Evolutionary conservation across 1,140 invertebrate genomes (phyloP).

Genomic region (Drosophila serrata): DNA sequence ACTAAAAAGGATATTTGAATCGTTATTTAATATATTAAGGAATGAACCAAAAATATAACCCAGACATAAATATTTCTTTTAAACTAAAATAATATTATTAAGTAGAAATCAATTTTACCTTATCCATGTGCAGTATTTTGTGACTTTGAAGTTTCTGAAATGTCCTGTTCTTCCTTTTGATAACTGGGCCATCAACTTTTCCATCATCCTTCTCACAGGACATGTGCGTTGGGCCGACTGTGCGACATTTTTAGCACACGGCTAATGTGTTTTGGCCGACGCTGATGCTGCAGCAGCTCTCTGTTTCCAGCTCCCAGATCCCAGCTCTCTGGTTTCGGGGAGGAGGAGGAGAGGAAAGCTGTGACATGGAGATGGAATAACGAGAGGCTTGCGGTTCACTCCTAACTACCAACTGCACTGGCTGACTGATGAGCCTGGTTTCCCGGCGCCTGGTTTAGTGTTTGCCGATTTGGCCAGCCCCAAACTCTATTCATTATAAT

Average conservation of each 20-base stretch:
- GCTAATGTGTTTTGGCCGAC: slow-evolving; percentile 70
- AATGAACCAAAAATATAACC: rapidly evolving
- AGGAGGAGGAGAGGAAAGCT: slow-evolving; percentile 11
- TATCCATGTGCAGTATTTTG: too few relatives aligned
- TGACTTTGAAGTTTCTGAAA: too few relatives aligned
- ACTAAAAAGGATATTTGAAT: background rate
- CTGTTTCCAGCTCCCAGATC: slow-evolving; percentile 16
- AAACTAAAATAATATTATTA: rapidly evolving
- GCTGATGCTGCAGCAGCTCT: slow-evolving; percentile 32
- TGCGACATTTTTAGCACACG: slow-evolving; percentile 72
- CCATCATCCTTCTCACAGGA: slow-evolving; percentile 5
- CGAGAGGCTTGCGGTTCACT: slow-evolving; percentile 23
- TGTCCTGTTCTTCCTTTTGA: too few relatives aligned
- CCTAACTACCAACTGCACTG: slow-evolving; percentile 21
- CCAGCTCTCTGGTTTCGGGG: slow-evolving; percentile 12
- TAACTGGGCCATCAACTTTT: background rate
- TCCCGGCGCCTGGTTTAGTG: slow-evolving; percentile 18
- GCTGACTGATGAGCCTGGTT: slow-evolving; percentile 44
- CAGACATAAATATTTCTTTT: background rate
- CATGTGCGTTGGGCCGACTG: slow-evolving; percentile 42
- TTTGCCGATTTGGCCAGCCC: slow-evolving; percentile 43
- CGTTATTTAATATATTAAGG: background rate
- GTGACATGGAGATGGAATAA: slow-evolving; percentile 23
- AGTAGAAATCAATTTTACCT: background rate
- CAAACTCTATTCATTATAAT: slow-evolving; percentile 68